These are phyloP conservation scores for Drosophila equinoxialis DNA, from an alignment of 1,140 invertebrate species.

Conservation along the genomic window DNA sequence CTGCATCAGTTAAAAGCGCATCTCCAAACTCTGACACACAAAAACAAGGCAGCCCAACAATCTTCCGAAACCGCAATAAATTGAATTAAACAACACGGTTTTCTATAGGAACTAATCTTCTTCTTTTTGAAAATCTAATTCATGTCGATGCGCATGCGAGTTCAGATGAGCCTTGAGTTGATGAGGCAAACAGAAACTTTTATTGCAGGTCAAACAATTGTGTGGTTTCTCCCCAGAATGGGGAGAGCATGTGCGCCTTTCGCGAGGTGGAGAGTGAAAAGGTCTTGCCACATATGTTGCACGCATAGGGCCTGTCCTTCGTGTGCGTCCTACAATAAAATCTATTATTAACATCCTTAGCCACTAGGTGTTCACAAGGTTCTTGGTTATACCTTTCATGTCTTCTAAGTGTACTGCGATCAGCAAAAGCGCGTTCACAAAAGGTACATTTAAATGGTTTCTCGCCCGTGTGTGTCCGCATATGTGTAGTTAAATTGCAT, in stretches of 20 bases:
- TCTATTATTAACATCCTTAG: too few relatives aligned
- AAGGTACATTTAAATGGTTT: slow-evolving; percentile 69
- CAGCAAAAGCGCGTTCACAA: slow-evolving; percentile 64
- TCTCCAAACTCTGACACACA: slow-evolving; percentile 69
- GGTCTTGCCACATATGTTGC: slow-evolving; percentile 84
- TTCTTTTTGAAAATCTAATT: slow-evolving; percentile 18
- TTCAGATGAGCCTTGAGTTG: slow-evolving; percentile 70
- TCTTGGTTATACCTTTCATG: slow-evolving; percentile 67
- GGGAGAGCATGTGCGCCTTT: slow-evolving; percentile 52
- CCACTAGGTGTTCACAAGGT: too few relatives aligned
- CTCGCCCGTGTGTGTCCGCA: slow-evolving; percentile 75
- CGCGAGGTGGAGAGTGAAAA: slow-evolving; percentile 84
- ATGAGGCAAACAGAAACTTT: slow-evolving; percentile 70
- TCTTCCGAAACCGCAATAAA: slow-evolving; percentile 8
- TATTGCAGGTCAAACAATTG: slow-evolving; percentile 64
- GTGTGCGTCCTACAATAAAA: slow-evolving; percentile 83
- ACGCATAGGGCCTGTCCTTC: slow-evolving; percentile 85
- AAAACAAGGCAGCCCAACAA: slow-evolving; percentile 51
- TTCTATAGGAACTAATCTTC: background rate
- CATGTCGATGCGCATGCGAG: slow-evolving; percentile 54
- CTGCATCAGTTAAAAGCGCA: slow-evolving; percentile 76
- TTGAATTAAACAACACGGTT: background rate
- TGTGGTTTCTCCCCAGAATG: slow-evolving; percentile 67
- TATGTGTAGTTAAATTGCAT: slow-evolving; percentile 72
- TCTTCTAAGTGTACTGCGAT: slow-evolving; percentile 70